Evolutionary conservation across 1,140 invertebrate species (phyloP).

Genomic region (Drosophila fuyamai): DNA sequence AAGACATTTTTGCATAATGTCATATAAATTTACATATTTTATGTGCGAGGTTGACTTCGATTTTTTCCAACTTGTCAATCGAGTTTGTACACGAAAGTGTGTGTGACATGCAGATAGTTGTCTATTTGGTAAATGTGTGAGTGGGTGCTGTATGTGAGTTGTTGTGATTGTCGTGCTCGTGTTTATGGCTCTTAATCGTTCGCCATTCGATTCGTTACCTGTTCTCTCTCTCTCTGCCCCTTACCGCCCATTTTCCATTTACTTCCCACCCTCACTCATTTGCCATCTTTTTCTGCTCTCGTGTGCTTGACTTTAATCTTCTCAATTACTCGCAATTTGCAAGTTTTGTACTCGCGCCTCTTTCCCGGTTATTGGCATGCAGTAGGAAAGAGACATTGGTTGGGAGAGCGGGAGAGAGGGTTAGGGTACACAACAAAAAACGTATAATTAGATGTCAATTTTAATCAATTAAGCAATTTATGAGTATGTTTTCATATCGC

Average conservation of each 20-base stretch:
- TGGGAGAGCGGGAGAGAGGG: neutral
- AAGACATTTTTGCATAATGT: slow-evolving; percentile 77
- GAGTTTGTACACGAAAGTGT: slow-evolving; percentile 47
- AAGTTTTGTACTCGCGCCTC: slow-evolving; percentile 64
- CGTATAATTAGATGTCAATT: slow-evolving; percentile 42
- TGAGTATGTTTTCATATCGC: slow-evolving; percentile 8
- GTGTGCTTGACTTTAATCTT: slow-evolving; percentile 82
- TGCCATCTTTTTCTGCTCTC: slow-evolving; percentile 38
- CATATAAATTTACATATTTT: slow-evolving; percentile 74
- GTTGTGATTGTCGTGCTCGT: slow-evolving; percentile 73
- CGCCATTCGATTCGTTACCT: slow-evolving; percentile 70
- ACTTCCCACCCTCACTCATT: neutral
- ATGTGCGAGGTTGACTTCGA: slow-evolving; percentile 55
- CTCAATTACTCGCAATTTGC: slow-evolving; percentile 84
- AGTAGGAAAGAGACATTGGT: slow-evolving; percentile 16
- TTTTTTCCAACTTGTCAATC: slow-evolving; percentile 71
- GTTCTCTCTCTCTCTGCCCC: slow-evolving; percentile 21
- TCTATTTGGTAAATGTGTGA: slow-evolving; percentile 46
- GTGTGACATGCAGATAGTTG: slow-evolving; percentile 45
- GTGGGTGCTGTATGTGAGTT: slow-evolving; percentile 47
- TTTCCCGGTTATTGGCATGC: slow-evolving; percentile 37
- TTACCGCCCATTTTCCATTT: neutral
- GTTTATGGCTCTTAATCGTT: slow-evolving; percentile 71
- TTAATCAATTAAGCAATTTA: slow-evolving; percentile 44
- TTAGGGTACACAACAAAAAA: slow-evolving; percentile 36